Base-by-base conservation (phyloP, 2,797 vertebrate species). In the Erpetoichthys calabaricus region DNA sequence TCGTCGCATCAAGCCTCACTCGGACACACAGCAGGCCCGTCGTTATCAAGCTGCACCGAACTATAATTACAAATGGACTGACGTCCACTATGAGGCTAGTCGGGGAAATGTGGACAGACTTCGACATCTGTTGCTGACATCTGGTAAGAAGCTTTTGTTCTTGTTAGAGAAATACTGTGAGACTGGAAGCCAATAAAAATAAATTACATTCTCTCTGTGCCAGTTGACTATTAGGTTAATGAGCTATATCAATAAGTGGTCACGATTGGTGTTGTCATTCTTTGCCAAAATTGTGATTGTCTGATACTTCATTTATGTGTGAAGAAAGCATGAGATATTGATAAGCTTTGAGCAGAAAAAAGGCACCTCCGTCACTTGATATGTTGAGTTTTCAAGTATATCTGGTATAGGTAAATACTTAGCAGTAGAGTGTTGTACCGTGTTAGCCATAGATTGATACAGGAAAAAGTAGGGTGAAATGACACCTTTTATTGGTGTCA, bases 41-140 rank as follows among this genome's bases (percentile, higher is more conserved):
- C 67, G 65, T 10, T 74, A 72, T 60, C 72, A 69, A 25, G 59
- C 65, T 42, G 68, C 67, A 3, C 73, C 73, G 41, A 71, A 65
- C 54, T 74, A 73, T 59, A 71, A 73, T 59, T 73, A 73, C 56
- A 63, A 70, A 53, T 73, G 70, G 73, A 74, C 73, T 1, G 73
- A 74, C 42, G 60, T 74, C 8, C 73, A 74, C 61, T 74, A 71
- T 7, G 68, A 72, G 53, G 70, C 70, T 42, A 74, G 73, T 57
- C 65, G 69, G 3, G 73, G 73, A 47, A 73, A 74, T 10, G 58
- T 73, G 52, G 66, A 68, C 45, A 73, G 61, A 43, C 59, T 74
- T 9, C 63, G 57, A 3, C 8, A 47, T 2, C 54, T 72, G 41
- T 66, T 72, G 44, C 59, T 41, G 58, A 64, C 61, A 3, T 58